These are phyloP conservation scores for Tetanocera ferruginea DNA, from an alignment of 2,888 invertebrate genomes.

Conservation along the genomic window DNA sequence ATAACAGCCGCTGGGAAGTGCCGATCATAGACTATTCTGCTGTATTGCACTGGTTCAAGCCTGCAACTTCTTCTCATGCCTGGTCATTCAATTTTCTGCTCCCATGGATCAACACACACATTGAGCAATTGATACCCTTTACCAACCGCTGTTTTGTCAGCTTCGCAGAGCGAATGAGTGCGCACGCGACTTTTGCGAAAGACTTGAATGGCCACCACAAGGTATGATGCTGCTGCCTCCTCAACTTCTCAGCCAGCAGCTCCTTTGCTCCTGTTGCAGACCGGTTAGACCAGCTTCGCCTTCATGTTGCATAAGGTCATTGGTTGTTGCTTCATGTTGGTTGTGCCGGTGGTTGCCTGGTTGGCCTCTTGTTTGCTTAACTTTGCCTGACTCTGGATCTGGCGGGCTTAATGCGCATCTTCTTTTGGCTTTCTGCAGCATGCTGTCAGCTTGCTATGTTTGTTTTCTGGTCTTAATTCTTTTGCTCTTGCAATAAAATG, in stretches of 20 bases:
- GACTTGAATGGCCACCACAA: slow-evolving; percentile 11
- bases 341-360: neutral
- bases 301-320: slow-evolving; percentile 32
- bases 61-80: slow-evolving; percentile 11
- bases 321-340: slow-evolving; percentile 5
- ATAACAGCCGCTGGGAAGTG: neutral
- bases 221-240: neutral
- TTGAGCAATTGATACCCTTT: neutral
- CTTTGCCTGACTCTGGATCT: neutral
- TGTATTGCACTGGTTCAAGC: neutral
- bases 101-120: slow-evolving; percentile 13
- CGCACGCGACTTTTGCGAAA: slow-evolving; percentile 11
- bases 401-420: neutral
- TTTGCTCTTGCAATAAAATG: neutral
- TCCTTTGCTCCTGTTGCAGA: neutral
- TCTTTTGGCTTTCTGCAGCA: slow-evolving; percentile 11
- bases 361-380: slow-evolving; percentile 2
- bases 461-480: neutral
- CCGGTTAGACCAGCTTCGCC: slow-evolving; percentile 18
- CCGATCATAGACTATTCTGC: neutral
- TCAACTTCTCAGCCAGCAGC: neutral
- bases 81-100: slow-evolving; percentile 16
- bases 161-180: neutral
- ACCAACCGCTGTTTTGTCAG: slow-evolving; percentile 12
- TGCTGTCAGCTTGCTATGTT: slow-evolving; percentile 5